A percentile compares a stretch with the other conserved stretches of the same genome.
These are phyloP conservation scores for Pecten maximus DNA, from an alignment of 2,888 invertebrate species.

Conservation along the genomic window DNA sequence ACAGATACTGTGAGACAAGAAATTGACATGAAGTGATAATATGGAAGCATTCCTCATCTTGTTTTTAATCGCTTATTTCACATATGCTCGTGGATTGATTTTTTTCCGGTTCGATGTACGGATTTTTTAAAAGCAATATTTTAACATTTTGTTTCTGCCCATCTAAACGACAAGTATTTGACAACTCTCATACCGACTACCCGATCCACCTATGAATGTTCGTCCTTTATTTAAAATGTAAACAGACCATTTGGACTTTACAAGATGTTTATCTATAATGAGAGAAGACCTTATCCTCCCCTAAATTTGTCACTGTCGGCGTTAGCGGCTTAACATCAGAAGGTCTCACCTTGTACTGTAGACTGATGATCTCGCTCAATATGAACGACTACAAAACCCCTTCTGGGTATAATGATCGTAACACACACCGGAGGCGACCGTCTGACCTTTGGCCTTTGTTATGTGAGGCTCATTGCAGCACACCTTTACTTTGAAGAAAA, in stretches of 20 bases:
- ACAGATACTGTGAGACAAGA: no score
- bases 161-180: no score
- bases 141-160: no score
- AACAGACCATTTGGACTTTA: neutral
- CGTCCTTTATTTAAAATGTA: neutral
- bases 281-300: neutral
- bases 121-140: no score
- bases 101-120: no score
- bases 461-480: neutral
- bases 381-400: neutral
- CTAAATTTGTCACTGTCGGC: neutral
- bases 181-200: neutral
- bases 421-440: neutral
- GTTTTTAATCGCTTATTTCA: no score
- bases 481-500: neutral
- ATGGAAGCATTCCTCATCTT: no score
- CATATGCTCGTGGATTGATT: no score
- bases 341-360: neutral
- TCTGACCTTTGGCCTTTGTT: neutral
- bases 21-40: no score
- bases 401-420: neutral
- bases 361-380: neutral
- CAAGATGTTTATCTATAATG: neutral
- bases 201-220: neutral
- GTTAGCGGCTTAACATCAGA: neutral